Evolutionary conservation across 2,888 invertebrate species (phyloP), one percentile per base, ranked within the genome.

Genomic region (Parapristionchus giblindavisi): DNA sequence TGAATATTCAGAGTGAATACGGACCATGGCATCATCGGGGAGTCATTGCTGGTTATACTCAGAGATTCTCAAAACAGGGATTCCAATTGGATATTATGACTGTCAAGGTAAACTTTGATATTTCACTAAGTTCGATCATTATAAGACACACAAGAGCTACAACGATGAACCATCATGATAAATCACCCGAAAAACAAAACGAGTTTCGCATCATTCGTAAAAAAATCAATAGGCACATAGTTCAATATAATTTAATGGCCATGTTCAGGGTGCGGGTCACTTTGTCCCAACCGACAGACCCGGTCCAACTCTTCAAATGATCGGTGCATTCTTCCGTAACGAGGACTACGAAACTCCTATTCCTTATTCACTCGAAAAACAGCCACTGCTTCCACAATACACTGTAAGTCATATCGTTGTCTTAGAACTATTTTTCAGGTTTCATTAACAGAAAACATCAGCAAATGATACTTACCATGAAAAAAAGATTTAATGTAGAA

Each of bases 251-350:
- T n/a, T n/a, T 6, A 51, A 5, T 51, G 3, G 51, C 24, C 3
- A 36, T n/a, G n/a, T 75, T 38, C 61, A 81, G 79, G 84, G 84
- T 76, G 93, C 94, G 21, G 94, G 94, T 0, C 94, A 94, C 85
- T 93, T 94, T 92, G 93, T 93, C 11, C 93, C 93, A 0, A 90
- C 91, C 40, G 93, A 94, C 89, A 93, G 94, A 87, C 93, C 94
- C 0, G 91, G 92, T 83, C 93, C 93, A 92, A 92, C 93, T 2
- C 90, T 92, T 32, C 92, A 93, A 88, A 89, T 94, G 88, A 92
- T 94, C 61, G 91, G 91, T 36, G 90, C 92, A 77, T 92, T 93
- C 66, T 54, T 84, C 29, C 61, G 72, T n/a, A 77, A 78, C 24
- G 71, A 78, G 66, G 78, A 79, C 66, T 83, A 80, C 60, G 79